These are phyloP conservation scores for Hoplodrina blanda DNA, from an alignment of 2,888 invertebrate genomes.

Conservation along the genomic window DNA sequence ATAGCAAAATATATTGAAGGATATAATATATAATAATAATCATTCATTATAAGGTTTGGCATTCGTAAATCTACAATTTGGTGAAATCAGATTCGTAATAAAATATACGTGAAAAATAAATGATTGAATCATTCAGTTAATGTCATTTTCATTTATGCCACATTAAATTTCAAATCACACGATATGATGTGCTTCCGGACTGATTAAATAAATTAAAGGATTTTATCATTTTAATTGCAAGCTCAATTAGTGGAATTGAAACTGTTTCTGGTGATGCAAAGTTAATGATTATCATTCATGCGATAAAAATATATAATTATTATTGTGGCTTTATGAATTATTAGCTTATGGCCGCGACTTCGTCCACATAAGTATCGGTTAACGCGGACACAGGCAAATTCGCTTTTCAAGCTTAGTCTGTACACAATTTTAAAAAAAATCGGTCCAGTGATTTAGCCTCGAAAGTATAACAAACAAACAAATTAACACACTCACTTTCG, in stretches of 20 bases:
- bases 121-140: conserved; percentile 2
- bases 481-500: too few species aligned
- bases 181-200: conserved; percentile 25
- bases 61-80: not conserved
- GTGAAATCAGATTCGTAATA: conserved; percentile 15
- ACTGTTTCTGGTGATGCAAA: conserved; percentile 8
- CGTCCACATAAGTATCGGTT: too few species aligned
- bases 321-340: too few species aligned
- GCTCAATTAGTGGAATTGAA: conserved; percentile 27
- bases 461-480: too few species aligned
- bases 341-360: too few species aligned
- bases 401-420: too few species aligned
- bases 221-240: conserved; percentile 28
- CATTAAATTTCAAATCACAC: conserved; percentile 24
- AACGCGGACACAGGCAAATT: too few species aligned
- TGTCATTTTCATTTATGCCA: not conserved
- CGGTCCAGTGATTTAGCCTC: too few species aligned
- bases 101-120: conserved; percentile 2
- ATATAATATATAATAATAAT: conserved; percentile 23
- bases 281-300: conserved; percentile 26
- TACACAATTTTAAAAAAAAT: too few species aligned
- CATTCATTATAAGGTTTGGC: not conserved
- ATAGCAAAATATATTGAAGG: conserved; percentile 23
- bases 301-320: conserved; percentile 31
- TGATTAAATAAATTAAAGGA: conserved; percentile 23